Base-by-base conservation (phyloP, 2,797 vertebrate species). In the Dicrostonyx torquatus region DNA sequence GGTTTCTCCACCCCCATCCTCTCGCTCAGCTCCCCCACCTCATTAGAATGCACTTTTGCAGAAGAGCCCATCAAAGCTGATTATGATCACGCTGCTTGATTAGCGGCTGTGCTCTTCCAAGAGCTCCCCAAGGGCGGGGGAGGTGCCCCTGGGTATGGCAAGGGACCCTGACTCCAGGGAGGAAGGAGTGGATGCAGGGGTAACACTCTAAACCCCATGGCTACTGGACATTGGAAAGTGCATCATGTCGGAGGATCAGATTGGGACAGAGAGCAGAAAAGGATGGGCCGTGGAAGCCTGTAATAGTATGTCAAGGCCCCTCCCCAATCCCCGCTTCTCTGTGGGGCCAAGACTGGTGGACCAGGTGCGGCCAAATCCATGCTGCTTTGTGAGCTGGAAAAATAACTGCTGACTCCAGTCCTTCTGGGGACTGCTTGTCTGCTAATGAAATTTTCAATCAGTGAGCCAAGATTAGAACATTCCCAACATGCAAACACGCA, bases 11-110 rank as follows among this genome's bases (percentile, higher is more conserved):
- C 85, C 68, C 77, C 43, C 83, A n/a, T 29, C 93, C 94, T 78
- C 76, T 95, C 79, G 0, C 83, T 95, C 77, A 62, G 95, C 91
- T 82, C 95, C 97, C 87, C 97, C 94, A 97, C 94, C 98, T 98
- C 97, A 98, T 98, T 98, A 98, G 93, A 94, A 98, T 97, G 94
- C 97, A 83, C 96, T 97, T 98, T 97, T 94, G 97, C 20, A 60
- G 96, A 97, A 94, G 98, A 96, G 95, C 0, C 90, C 96, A 97
- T 97, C 97, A 91, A 80, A 95, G 97, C 98, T 98, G 98, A 98
- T 98, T 98, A 98, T 15, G 97, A 97, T 95, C 96, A 94, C 29
- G 0, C 94, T 79, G 4, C 97, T 97, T 98, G 98, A 98, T 98
- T 98, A 98, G 97, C 97, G 90, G 72, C 90, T n/a, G 94, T 87